Base-by-base conservation (phyloP, 2,113 vertebrate genomes). In the Oostethus manadensis region DNA sequence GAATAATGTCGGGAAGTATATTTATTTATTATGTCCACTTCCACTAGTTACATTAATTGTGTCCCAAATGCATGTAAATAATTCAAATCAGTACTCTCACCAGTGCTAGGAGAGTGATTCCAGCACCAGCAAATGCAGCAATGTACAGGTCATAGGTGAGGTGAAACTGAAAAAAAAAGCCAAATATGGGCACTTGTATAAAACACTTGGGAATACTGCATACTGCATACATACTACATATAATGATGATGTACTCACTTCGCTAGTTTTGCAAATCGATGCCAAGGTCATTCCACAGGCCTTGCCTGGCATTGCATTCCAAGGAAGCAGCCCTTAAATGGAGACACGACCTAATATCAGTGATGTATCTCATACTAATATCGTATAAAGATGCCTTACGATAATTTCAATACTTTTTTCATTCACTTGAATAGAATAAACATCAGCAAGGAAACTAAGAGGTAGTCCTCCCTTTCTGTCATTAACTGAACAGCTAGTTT, bases 71-170 rank as follows among this genome's bases (percentile, higher is more conserved):
- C 8, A 64, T 46, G 3, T 14, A 57, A 23, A 70, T 15, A 17
- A 5, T 8, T 1, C 40, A 58, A 64, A 4, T 1, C 48, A 0
- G 6, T 47, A 84, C 93, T 97, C 84, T 97, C 84, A 99, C 97
- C 94, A 99, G 90, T 47, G 94, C 93, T 79, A 98, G 88, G 60
- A 98, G 91, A 7, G 94, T 96, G 76, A 94, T 79, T 9, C 93
- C 94, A 4, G 96, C 95, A 54, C 97, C 97, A 38, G 93, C 93
- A 14, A 99, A 98, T 8, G 97, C 92, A 55, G 93, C 93, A 54
- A 99, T 95, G 84, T 92, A 99, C 83, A 97, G 87, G 81, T 98
- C 94, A 81, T 95, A 97, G 68, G 95, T 97, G 91, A 94, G 83
- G 81, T 95, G 91, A 85, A 97, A 98, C 97, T 99, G 87, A 13